phyloP scores from a whole-genome alignment of 2,113 vertebrate species.

The Oryzias celebensis region DNA sequence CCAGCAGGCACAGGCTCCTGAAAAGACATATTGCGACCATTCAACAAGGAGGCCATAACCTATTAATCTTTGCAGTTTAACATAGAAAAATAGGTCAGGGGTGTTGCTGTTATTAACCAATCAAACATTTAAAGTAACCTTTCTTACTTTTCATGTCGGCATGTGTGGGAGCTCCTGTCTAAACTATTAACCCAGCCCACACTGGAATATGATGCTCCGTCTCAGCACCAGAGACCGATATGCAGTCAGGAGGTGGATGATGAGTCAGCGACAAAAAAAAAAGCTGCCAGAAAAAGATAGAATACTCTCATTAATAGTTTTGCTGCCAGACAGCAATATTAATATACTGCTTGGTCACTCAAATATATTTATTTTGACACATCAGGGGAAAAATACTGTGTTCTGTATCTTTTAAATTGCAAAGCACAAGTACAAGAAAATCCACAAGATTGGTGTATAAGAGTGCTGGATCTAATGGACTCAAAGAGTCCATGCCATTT shows the following conservation, averaged over 20 bases:
- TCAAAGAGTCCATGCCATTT: conserved; percentile 7
- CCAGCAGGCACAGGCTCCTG: conserved; percentile 11
- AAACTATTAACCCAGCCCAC: conserved; percentile 54
- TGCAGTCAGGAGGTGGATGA: conserved; percentile 26
- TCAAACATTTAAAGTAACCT: conserved; percentile 39
- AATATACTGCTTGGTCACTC: conserved; percentile 4
- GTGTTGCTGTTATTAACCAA: conserved; percentile 16
- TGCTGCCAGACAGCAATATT: conserved; percentile 11
- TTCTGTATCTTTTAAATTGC: conserved; percentile 18
- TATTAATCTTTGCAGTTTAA: conserved; percentile 21
- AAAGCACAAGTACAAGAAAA: conserved; percentile 16
- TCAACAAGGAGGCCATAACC: conserved; percentile 5
- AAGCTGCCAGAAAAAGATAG: conserved; percentile 13
- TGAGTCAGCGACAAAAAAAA: conserved; percentile 54
- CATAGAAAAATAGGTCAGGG: conserved; percentile 28
- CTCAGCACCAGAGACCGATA: conserved; percentile 17
- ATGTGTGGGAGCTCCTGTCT: conserved; percentile 58
- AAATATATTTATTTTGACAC: conserved; percentile 17
- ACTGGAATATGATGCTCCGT: conserved; percentile 29
- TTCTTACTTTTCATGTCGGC: conserved; percentile 27
- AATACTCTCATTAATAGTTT: conserved; percentile 19
- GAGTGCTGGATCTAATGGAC: conserved; percentile 33
- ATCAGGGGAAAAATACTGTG: not conserved
- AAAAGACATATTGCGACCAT: not conserved
- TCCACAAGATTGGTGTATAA: conserved; percentile 13